Evolutionary conservation across 2,113 vertebrate species (phyloP).

Genomic region (Empidonax alnorum): DNA sequence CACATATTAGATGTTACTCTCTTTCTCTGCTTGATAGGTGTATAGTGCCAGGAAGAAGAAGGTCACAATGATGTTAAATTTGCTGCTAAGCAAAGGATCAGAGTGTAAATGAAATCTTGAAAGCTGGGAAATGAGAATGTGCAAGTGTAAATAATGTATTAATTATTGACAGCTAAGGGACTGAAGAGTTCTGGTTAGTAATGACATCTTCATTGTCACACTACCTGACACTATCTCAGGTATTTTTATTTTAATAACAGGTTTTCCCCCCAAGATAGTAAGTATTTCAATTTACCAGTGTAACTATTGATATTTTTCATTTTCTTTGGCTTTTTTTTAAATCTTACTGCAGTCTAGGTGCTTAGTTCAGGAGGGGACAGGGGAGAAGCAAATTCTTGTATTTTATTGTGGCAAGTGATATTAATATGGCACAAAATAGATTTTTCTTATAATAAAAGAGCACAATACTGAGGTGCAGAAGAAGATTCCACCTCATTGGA

Average conservation of each 20-base stretch:
- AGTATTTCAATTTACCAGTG: conserved; percentile 47
- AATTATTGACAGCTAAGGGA: conserved; percentile 86
- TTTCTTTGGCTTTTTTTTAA: conserved; percentile 38
- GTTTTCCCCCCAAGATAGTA: conserved; percentile 2
- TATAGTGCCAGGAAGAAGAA: conserved; percentile 64
- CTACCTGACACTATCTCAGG: conserved; percentile 56
- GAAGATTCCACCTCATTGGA: neutral
- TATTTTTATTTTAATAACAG: conserved; percentile 56
- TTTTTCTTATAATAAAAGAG: neutral
- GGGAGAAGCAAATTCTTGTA: neutral
- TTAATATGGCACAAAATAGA: neutral
- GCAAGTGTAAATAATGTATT: conserved; percentile 94
- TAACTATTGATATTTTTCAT: conserved; percentile 47
- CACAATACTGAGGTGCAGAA: neutral
- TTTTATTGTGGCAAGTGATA: neutral
- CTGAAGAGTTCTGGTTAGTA: conserved; percentile 75
- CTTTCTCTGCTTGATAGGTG: conserved; percentile 59
- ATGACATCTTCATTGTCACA: conserved; percentile 77
- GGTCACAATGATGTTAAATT: conserved; percentile 80
- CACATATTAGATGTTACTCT: conserved; percentile 65
- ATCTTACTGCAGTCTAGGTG: neutral
- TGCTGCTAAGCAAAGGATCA: conserved; percentile 85
- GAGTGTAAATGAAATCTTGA: conserved; percentile 87
- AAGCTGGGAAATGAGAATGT: conserved; percentile 85
- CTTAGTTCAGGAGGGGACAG: neutral